Evolutionary conservation across 1,140 invertebrate genomes (phyloP), one percentile per base, ranked within the genome.

Genomic region (Drosophila mayri): DNA sequence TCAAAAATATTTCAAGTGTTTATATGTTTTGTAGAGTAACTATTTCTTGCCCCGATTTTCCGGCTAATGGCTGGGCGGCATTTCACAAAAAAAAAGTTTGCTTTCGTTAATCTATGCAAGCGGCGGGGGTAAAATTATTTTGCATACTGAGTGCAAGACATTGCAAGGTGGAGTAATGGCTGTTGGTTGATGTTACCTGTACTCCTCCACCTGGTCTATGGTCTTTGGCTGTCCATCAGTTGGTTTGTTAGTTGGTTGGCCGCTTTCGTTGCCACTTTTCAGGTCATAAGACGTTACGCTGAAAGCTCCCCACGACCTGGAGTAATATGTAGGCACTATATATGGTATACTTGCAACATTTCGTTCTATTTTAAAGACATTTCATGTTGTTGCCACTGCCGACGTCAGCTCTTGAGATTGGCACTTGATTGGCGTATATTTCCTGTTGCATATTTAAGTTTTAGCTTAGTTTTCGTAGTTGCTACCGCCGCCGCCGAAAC

Each of bases 351-450:
- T 47, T 41, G 49, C 65, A 86, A 81, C 76, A 87, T 86, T 86
- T 88, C 83, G 84, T 88, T 88, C 83, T 84, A 87, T 87, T 87
- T 87, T 88, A 90, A 90, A 88, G 85, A 84, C 85, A 88, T 83
- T 88, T 88, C 80, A 84, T 79, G 70, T 78, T 82, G 61, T 70
- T 76, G 73, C 60, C 76, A 49, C 65, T 75, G 78, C 37, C 59
- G 84, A 77, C 80, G 84, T 90, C 86, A 90, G 73, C 57, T 60
- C 61, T 80, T 63, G 68, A 87, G 86, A 90, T 90, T 90, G 86
- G 87, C 86, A 90, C 73, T 90, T 90, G 86, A 90, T 90, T 90
- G 86, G 86, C 86, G 87, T 90, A 90, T 91, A 90, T 90, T 90
- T 90, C 86, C 86, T 90, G 79, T 87, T 90, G 87, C 78, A 90